phyloP scores from a whole-genome alignment of 2,113 vertebrate genomes.

The Galeopterus variegatus region DNA sequence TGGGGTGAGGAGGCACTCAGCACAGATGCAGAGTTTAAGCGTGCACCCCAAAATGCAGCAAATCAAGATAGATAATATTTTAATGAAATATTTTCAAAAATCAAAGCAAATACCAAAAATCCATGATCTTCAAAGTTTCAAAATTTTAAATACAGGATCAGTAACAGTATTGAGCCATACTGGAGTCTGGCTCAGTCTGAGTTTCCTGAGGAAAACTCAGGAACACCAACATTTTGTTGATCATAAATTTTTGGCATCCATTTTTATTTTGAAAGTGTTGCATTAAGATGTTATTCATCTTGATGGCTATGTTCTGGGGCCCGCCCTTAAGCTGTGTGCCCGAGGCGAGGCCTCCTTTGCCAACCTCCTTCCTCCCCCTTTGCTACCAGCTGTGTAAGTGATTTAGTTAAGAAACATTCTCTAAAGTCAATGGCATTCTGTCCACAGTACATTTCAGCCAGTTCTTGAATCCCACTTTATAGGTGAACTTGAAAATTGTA shows the following conservation, averaged over 20 bases:
- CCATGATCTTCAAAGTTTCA: not conserved
- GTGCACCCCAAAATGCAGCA: not conserved
- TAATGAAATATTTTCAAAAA: not conserved
- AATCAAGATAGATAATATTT: not conserved
- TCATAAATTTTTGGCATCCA: not conserved
- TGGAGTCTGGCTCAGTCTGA: too few species aligned
- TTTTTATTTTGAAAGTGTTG: not conserved
- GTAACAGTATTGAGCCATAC: not conserved
- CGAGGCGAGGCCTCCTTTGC: not conserved
- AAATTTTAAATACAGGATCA: not conserved
- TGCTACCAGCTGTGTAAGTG: not conserved
- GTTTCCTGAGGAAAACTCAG: not conserved
- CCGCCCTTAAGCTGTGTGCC: not conserved
- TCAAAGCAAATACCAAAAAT: slow-evolving; percentile 22
- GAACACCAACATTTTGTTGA: not conserved
- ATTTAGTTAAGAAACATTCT: not conserved
- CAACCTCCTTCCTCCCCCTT: not conserved
- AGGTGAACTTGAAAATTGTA: not conserved
- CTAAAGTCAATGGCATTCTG: not conserved
- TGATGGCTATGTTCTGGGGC: not conserved
- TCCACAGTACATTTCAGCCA: not conserved
- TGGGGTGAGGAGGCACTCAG: not conserved
- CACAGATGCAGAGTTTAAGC: slow-evolving; percentile 18
- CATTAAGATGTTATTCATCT: not conserved
- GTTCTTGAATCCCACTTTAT: slow-evolving; percentile 5